These are phyloP conservation scores for Drosophila leontia DNA, from an alignment of 1,140 invertebrate genomes.

Conservation along the genomic window DNA sequence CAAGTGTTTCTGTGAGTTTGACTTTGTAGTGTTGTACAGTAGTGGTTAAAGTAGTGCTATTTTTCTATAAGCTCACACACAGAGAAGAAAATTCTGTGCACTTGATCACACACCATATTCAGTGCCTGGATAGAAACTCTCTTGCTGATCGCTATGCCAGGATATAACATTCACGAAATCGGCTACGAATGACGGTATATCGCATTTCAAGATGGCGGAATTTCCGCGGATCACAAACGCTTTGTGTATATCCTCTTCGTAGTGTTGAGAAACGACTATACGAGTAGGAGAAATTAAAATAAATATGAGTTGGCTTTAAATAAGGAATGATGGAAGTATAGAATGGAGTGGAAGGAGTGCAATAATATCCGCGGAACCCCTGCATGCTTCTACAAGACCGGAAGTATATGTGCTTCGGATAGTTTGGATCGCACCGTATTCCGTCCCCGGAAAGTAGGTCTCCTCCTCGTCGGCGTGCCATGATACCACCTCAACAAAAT, in stretches of 20 bases:
- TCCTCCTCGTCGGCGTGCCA: conserved; percentile 94
- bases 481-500: conserved; percentile 94
- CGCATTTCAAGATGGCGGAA: conserved; percentile 95
- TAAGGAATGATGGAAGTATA: conserved; percentile 37
- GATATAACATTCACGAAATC: conserved; percentile 95
- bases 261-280: conserved; percentile 93
- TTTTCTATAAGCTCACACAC: conserved; percentile 57
- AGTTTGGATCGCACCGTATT: conserved; percentile 78
- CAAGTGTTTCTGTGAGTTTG: conserved; percentile 45
- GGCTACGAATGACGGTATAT: conserved; percentile 95
- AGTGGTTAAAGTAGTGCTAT: conserved; percentile 56
- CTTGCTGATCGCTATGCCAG: conserved; percentile 93
- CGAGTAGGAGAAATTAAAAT: conserved; percentile 67
- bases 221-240: conserved; percentile 96
- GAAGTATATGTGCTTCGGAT: conserved; percentile 18
- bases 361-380: conserved; percentile 24
- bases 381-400: conserved; percentile 66
- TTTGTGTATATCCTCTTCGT: conserved; percentile 95
- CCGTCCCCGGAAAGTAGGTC: conserved; percentile 86
- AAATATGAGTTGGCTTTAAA: conserved; percentile 40
- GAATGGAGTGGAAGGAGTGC: conserved; percentile 30
- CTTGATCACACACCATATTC: conserved; percentile 87
- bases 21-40: conserved; percentile 45
- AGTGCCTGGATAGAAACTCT: conserved; percentile 88
- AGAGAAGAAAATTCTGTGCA: conserved; percentile 9